Conservation (phyloP, 2,888 invertebrate species). For the Calliphora vomitoria region DNA sequence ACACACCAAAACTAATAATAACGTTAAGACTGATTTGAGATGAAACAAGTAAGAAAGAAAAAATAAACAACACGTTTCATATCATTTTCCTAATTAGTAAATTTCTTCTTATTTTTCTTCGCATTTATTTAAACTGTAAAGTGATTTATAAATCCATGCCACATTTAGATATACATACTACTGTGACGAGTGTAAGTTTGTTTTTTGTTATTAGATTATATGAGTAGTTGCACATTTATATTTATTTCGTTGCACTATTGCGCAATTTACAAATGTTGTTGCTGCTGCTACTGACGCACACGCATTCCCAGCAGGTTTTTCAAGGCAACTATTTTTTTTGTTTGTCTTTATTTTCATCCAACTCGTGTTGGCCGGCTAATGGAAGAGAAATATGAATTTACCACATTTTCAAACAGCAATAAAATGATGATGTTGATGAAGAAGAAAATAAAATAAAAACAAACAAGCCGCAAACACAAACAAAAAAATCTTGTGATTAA, state of each 20-base stretch:
- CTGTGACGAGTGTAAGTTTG: neutral
- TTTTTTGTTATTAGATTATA: constrained; percentile 27
- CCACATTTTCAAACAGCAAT: neutral
- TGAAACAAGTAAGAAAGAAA: neutral
- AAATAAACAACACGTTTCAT: neutral
- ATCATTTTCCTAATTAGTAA: constrained; percentile 44
- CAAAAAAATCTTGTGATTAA: constrained; percentile 16
- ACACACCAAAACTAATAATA: constrained; percentile 5
- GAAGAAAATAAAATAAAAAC: constrained; percentile 6
- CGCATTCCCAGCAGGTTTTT: constrained; percentile 50
- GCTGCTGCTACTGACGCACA: constrained; percentile 18
- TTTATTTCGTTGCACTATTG: constrained; percentile 42
- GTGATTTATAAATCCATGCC: constrained; percentile 11
- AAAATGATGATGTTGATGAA: neutral
- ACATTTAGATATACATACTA: constrained; percentile 9
- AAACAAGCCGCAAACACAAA: constrained; percentile 3
- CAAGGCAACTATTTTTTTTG: constrained; percentile 50
- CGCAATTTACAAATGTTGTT: constrained; percentile 37
- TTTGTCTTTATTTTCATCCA: neutral
- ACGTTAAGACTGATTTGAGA: neutral
- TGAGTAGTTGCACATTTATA: constrained; percentile 13
- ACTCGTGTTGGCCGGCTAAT: constrained; percentile 10
- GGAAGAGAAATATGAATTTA: constrained; percentile 14
- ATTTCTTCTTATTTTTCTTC: neutral
- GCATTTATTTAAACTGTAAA: constrained; percentile 22